These are phyloP conservation scores for Drosophila truncata DNA, from an alignment of 1,140 invertebrate genomes.

Conservation along the genomic window DNA sequence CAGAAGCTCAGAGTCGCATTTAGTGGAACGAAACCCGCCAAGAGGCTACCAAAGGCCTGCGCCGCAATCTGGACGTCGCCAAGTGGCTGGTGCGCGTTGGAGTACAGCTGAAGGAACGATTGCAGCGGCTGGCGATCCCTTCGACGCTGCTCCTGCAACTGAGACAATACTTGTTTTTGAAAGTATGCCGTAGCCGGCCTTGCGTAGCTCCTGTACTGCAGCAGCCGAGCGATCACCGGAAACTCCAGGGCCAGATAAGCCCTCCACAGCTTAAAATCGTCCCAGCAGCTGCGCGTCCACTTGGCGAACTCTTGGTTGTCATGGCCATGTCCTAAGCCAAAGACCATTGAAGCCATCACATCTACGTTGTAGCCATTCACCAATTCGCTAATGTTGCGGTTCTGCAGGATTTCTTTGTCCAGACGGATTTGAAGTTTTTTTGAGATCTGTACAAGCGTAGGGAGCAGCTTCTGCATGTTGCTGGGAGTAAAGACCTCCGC, in stretches of 20 bases:
- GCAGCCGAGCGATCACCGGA: conserved; percentile 57
- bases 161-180: conserved; percentile 43
- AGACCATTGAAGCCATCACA: conserved; percentile 62
- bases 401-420: conserved; percentile 1
- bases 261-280: conserved; percentile 56
- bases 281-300: conserved; percentile 60
- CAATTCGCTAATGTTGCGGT: conserved; percentile 59
- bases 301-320: conserved; percentile 82
- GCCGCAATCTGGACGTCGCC: conserved; percentile 68
- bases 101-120: conserved; percentile 86
- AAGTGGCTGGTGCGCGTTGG: conserved; percentile 47
- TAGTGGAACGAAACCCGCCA: conserved; percentile 86
- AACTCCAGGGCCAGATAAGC: conserved; percentile 68
- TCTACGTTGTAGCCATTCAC: conserved; percentile 62
- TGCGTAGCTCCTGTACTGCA: conserved; percentile 61
- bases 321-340: conserved; percentile 39
- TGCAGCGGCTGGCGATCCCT: conserved; percentile 80
- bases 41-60: conserved; percentile 80
- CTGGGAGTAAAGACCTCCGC: conserved; percentile 86
- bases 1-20: conserved; percentile 87
- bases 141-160: conserved; percentile 68
- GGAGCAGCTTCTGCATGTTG: conserved; percentile 86
- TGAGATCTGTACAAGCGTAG: conserved; percentile 70
- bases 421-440: conserved; percentile 46
- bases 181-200: conserved; percentile 60